Evolutionary conservation across 2,888 invertebrate genomes (phyloP).

Genomic region (Notodonta dromedarius): DNA sequence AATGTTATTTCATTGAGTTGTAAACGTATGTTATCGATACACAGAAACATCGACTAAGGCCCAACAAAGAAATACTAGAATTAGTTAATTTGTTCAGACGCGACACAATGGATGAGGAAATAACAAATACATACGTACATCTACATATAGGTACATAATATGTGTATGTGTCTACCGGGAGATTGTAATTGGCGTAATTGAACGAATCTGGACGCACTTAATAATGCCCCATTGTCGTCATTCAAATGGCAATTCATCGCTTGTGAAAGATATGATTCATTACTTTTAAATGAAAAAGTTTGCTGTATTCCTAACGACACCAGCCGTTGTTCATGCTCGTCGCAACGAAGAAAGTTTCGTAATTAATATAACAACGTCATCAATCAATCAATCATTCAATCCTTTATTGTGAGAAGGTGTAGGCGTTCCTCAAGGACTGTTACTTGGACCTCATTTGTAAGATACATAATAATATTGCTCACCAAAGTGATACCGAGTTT

Average conservation of each 20-base stretch:
- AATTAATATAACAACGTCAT: background rate
- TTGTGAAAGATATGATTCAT: constrained; percentile 79
- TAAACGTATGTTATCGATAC: constrained; percentile 48
- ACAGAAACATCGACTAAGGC: constrained; percentile 27
- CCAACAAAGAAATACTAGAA: constrained; percentile 58
- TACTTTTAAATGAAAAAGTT: constrained; percentile 71
- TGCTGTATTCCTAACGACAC: constrained; percentile 33
- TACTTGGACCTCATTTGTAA: background rate
- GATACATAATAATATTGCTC: background rate
- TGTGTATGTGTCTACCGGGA: constrained; percentile 68
- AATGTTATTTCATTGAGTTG: background rate
- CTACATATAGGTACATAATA: constrained; percentile 31
- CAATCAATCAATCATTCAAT: background rate
- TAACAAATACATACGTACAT: constrained; percentile 63
- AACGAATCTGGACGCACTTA: constrained; percentile 81
- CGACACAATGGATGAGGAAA: constrained; percentile 81
- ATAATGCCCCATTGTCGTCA: constrained; percentile 80
- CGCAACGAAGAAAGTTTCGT: background rate
- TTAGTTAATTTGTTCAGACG: constrained; percentile 83
- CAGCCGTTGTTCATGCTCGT: constrained; percentile 7
- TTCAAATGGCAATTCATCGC: constrained; percentile 80
- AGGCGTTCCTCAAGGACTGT: background rate
- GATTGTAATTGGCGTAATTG: constrained; percentile 83
- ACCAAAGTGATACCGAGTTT: too few species aligned
- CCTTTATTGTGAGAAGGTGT: background rate